Evolutionary conservation across 2,113 vertebrate genomes (phyloP).

Genomic region (Danio rerio): GRCz12tu NC_133194.1:10977001-10977500

Average conservation of each 20-base stretch:
- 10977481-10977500: conserved; percentile 28
- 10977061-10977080: conserved; percentile 6
- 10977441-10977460: conserved; percentile 37
- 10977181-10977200: not conserved
- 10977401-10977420: conserved; percentile 62
- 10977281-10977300: conserved; percentile 23
- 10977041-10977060: not conserved
- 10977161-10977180: not conserved
- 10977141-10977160: not conserved
- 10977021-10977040: conserved; percentile 38
- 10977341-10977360: conserved; percentile 60
- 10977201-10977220: not conserved
- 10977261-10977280: conserved; percentile 18
- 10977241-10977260: not conserved
- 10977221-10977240: not conserved
- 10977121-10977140: not conserved
- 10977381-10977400: conserved; percentile 61
- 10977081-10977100: not conserved
- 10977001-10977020: conserved; percentile 17
- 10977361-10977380: conserved; percentile 65
- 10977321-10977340: conserved; percentile 5
- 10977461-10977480: conserved; percentile 32
- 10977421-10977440: conserved; percentile 62
- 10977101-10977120: not conserved
- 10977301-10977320: not conserved